phyloP scores from a whole-genome alignment of 2,797 vertebrate species.

The Characodon lateralis region DNA sequence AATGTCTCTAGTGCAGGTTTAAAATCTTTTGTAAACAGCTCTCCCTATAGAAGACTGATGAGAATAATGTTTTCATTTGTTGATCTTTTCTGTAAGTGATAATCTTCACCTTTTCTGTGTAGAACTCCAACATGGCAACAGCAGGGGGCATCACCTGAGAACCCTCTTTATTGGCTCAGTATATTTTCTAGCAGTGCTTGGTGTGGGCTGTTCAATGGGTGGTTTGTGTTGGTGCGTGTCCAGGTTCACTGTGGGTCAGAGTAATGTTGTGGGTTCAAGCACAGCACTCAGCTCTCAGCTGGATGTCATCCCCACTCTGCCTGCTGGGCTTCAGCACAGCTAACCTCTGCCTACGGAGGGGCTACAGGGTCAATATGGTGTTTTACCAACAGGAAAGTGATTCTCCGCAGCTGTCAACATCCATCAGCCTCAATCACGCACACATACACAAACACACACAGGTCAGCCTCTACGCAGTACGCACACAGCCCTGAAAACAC shows the following conservation, averaged over 20 bases:
- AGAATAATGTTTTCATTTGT: not conserved
- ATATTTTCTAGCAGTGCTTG: not conserved
- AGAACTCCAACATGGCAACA: slow-evolving; percentile 14
- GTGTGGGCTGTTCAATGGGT: slow-evolving; percentile 13
- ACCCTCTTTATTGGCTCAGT: slow-evolving; percentile 21
- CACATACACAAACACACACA: slow-evolving; percentile 45
- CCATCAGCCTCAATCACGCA: slow-evolving; percentile 81
- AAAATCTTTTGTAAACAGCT: not conserved
- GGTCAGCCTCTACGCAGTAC: slow-evolving; percentile 43
- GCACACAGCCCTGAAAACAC: slow-evolving; percentile 39
- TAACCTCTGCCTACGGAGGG: slow-evolving; percentile 68
- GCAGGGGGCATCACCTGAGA: slow-evolving; percentile 17
- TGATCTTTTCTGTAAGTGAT: not conserved
- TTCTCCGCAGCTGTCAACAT: slow-evolving; percentile 87
- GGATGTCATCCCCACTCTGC: slow-evolving; percentile 61
- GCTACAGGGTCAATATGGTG: slow-evolving; percentile 82
- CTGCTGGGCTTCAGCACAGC: slow-evolving; percentile 42
- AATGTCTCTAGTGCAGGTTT: not conserved
- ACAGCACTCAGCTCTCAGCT: slow-evolving; percentile 53
- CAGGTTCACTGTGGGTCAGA: slow-evolving; percentile 40
- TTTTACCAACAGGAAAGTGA: slow-evolving; percentile 87
- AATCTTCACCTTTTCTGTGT: not conserved
- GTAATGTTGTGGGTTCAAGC: slow-evolving; percentile 56
- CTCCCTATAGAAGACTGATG: not conserved
- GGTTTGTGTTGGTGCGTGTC: slow-evolving; percentile 46